A percentile compares a stretch with the other conserved stretches of the same genome.
Conservation (phyloP, 2,797 vertebrate genomes). For the Gallinago nigripennis region DNA sequence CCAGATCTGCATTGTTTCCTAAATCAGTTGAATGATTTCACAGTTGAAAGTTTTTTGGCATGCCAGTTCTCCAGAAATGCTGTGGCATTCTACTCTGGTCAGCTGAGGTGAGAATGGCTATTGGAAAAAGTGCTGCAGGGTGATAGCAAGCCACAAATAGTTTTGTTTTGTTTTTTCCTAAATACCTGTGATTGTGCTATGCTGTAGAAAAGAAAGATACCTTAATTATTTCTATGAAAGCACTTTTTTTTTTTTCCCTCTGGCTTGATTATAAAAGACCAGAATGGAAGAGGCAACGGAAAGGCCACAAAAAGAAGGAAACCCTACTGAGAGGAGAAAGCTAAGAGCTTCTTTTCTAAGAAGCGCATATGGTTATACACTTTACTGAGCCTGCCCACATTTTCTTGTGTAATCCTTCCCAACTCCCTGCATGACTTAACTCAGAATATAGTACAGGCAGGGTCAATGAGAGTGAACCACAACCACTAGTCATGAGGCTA, state of each 20-base stretch:
- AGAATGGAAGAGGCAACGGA: neutral
- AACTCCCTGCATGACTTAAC: slow-evolving; percentile 34
- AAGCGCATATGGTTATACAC: neutral
- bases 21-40: slow-evolving; percentile 24
- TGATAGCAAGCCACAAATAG: neutral
- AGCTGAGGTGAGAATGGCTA: neutral
- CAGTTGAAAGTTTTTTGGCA: neutral
- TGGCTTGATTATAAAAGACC: neutral
- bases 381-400: neutral
- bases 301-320: neutral
- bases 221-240: neutral
- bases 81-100: neutral
- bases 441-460: neutral
- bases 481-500: slow-evolving; percentile 40
- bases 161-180: neutral
- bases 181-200: neutral
- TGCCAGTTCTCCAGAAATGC: neutral
- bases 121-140: neutral
- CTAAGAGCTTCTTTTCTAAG: neutral
- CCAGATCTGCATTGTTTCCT: neutral
- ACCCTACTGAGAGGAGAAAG: neutral
- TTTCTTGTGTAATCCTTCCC: slow-evolving; percentile 24
- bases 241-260: neutral
- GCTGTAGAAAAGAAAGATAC: neutral
- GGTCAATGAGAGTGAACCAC: slow-evolving; percentile 3